Evolutionary conservation across 2,888 invertebrate genomes (phyloP).

Genomic region (Vanessa cardui): DNA sequence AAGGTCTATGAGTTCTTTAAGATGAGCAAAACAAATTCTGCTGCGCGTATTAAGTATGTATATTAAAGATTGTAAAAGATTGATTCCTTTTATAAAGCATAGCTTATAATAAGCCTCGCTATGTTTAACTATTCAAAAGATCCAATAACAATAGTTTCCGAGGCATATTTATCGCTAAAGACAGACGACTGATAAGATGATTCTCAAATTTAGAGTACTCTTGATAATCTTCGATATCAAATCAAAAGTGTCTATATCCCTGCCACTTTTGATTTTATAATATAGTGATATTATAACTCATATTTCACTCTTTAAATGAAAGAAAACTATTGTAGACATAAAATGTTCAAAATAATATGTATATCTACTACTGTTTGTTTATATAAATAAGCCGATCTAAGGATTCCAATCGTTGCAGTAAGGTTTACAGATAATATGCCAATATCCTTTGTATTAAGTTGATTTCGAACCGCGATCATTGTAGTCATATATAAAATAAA

Average conservation of each 20-base stretch:
- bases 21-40: too few relatives aligned
- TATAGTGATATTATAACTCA: neutral
- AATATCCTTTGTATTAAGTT: too few relatives aligned
- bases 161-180: conserved; percentile 18
- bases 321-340: neutral
- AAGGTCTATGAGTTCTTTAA: too few relatives aligned
- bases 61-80: too few relatives aligned
- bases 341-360: too few relatives aligned
- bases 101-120: conserved; percentile 37
- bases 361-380: too few relatives aligned
- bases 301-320: neutral
- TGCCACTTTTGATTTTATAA: conserved; percentile 11
- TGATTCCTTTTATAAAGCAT: neutral
- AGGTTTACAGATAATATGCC: too few relatives aligned
- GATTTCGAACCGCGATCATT: too few relatives aligned
- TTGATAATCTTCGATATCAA: conserved; percentile 28
- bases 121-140: conserved; percentile 3
- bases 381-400: too few relatives aligned
- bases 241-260: conserved; percentile 14
- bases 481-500: too few relatives aligned
- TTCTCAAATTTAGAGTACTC: conserved; percentile 23
- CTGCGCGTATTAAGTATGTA: too few relatives aligned
- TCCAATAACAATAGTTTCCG: conserved; percentile 16
- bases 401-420: too few relatives aligned
- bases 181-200: conserved; percentile 29